Evolutionary conservation across 2,888 invertebrate species (phyloP), one percentile per base, ranked within the genome.

Genomic region (Branchellion lobata): DNA sequence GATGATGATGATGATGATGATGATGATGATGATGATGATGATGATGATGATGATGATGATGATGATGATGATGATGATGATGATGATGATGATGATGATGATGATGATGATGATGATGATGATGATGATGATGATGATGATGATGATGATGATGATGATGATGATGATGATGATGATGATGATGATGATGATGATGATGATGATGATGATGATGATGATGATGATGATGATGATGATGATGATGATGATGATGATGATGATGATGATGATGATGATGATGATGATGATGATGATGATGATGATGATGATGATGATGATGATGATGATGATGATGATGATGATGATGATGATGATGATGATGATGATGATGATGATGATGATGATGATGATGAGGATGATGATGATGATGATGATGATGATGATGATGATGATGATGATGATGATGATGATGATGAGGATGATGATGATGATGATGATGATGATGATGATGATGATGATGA

Each of bases 251-350:
- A 34, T 24, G 40, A 33, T 21, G 72, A 73, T 73, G 73, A 40
- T 73, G 47, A 73, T 47, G 73, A 73, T 24, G 73, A 73, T 24
- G 73, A 73, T 24, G 73, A 73, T 24, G 73, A 40, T 40, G 73
- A 40, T n/a, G 73, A 40, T 36, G 47, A 40, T 24, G 53, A 53
- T 75, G 73, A 40, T 73, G 72, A 72, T 31, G 33, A 34, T 72
- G 36, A 72, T 72, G 72, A 72, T 72, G 65, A 65, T 65, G 65
- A 65, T 65, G 65, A 65, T 65, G 65, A 65, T 65, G 65, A 68
- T 24, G 68, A 27, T 71, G 33, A 71, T 71, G 31, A 71, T 31
- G 31, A 71, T 33, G 31, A 33, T 71, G n/a, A 71, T 31, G 31
- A 71, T 71, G n/a, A 21, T 31, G n/a, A 31, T 31, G 31, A 71